Evolutionary conservation across 1,140 invertebrate species (phyloP), one percentile per base, ranked within the genome.

Genomic region (Galendromus occidentalis): DNA sequence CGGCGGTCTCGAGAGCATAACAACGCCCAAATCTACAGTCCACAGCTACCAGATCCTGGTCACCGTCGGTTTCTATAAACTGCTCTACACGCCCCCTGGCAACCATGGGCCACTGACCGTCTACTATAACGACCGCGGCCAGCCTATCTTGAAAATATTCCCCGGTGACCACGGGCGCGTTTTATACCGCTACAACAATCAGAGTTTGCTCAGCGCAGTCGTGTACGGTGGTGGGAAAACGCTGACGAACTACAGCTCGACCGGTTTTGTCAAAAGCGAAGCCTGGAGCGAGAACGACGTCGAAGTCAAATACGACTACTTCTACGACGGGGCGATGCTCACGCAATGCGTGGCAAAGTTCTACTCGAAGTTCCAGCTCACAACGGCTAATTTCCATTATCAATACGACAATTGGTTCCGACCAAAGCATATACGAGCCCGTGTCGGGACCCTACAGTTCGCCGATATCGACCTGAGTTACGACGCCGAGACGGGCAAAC

Each of bases 11-110:
- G 85, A 91, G 71, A 86, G 87, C 2, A 74, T 96, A 9, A 92
- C 88, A 1, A 96, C 91, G 2, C 92, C 92, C 0, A 80, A 88
- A 66, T 88, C 90, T 18, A 89, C 91, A 69, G 91, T 91, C 59
- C 91, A 96, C 71, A 84, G 86, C 0, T 95, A 96, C 74, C 86
- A 86, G 0, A 79, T 91, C 6, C 88, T 94, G 75, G 91, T 89
- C 0, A 90, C 89, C 0, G 77, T 95, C 1, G 91, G 91, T 20
- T 90, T 88, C 74, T 91, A 91, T 74, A 91, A 91, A 72, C 88
- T 92, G 71, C 85, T 88, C 71, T 91, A 92, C 75, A 88, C 85
- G 71, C 87, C 88, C 2, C 88, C 89, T 1, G 87, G 90, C 80
- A 88, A 86, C 70, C 80, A 86, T 51, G 68, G 67, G 7, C 64